These are phyloP conservation scores for Odontamblyopus rebecca DNA, from an alignment of 2,797 vertebrate species.

Conservation along the genomic window DNA sequence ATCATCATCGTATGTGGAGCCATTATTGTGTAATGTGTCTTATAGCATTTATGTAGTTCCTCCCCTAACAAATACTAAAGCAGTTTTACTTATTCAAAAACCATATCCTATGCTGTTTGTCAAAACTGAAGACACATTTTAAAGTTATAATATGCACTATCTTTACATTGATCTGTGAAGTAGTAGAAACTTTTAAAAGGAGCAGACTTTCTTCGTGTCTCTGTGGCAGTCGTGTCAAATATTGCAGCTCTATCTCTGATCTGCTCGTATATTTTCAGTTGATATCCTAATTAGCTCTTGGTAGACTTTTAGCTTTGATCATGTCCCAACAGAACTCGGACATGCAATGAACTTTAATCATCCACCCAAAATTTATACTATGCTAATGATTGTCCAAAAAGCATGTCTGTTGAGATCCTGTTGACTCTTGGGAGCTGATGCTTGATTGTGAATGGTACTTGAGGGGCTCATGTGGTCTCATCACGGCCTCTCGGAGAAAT, in stretches of 20 bases:
- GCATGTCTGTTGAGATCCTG: slow-evolving; percentile 13
- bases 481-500: slow-evolving; percentile 11
- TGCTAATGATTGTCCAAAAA: slow-evolving; percentile 8
- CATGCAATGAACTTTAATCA: slow-evolving; percentile 17
- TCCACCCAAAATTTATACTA: not conserved
- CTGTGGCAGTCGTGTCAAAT: slow-evolving; percentile 41
- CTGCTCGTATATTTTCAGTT: slow-evolving; percentile 46
- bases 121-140: not conserved
- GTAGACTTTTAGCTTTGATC: slow-evolving; percentile 55
- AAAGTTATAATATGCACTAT: slow-evolving; percentile 16
- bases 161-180: slow-evolving; percentile 31
- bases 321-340: slow-evolving; percentile 31
- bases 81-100: not conserved
- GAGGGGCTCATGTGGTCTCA: slow-evolving; percentile 29
- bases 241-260: slow-evolving; percentile 53
- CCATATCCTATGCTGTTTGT: not conserved
- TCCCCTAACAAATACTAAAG: not conserved
- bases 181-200: slow-evolving; percentile 22
- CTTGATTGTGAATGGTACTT: slow-evolving; percentile 47
- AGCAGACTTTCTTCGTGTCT: slow-evolving; percentile 21
- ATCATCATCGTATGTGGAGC: too few relatives aligned
- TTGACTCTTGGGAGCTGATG: slow-evolving; percentile 13
- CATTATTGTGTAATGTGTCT: not conserved
- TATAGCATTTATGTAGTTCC: not conserved
- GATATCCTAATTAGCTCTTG: slow-evolving; percentile 61